These are phyloP conservation scores for Drosophila lutescens DNA, from an alignment of 2,888 invertebrate species.

Conservation along the genomic window DNA sequence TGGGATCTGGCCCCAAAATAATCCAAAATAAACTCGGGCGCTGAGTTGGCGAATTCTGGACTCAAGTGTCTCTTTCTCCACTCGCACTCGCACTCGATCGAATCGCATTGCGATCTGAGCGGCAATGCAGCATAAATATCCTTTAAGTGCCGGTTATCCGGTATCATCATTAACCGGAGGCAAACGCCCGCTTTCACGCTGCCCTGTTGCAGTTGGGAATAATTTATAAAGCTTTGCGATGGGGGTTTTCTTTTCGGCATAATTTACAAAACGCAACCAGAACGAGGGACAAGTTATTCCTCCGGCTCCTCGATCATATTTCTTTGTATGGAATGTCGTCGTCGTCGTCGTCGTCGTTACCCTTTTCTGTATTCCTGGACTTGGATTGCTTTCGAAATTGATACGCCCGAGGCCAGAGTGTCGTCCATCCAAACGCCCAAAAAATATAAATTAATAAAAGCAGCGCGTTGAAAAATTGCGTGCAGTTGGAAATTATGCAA, in stretches of 20 bases:
- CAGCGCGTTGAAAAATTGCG: conserved; percentile 63
- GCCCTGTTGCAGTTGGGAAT: conserved; percentile 28
- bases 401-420: conserved; percentile 49
- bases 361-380: conserved; percentile 19
- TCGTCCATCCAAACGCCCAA: conserved; percentile 32
- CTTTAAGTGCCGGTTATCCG: conserved; percentile 73
- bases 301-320: conserved; percentile 54
- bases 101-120: conserved; percentile 19
- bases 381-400: conserved; percentile 45
- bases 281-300: conserved; percentile 47
- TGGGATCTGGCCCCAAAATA: background rate
- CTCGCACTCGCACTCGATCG: conserved; percentile 20
- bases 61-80: conserved; percentile 16
- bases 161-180: conserved; percentile 71
- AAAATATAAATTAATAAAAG: conserved; percentile 65
- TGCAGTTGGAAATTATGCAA: conserved; percentile 59
- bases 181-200: conserved; percentile 74
- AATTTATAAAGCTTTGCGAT: conserved; percentile 38
- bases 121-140: conserved; percentile 68
- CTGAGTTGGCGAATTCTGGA: conserved; percentile 51
- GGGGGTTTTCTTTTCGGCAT: conserved; percentile 53
- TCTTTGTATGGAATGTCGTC: conserved; percentile 64
- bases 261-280: conserved; percentile 57
- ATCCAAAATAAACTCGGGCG: conserved; percentile 38
- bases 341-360: conserved; percentile 39